Evolutionary conservation across 2,888 invertebrate genomes (phyloP).

Genomic region (Saturnia pavonia): DNA sequence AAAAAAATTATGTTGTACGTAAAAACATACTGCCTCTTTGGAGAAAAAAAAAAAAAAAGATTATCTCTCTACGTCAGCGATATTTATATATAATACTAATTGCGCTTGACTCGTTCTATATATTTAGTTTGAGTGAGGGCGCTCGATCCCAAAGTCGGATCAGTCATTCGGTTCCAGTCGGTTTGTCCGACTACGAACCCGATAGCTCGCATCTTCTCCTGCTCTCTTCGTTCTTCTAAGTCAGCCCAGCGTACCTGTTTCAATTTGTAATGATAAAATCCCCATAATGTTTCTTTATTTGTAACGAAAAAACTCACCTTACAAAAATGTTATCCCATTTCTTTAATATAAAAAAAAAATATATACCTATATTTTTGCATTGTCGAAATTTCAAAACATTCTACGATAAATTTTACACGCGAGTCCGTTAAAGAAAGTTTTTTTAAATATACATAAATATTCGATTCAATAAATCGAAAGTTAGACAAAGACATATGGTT

Average conservation of each 20-base stretch:
- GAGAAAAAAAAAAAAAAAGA: no score
- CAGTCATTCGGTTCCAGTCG: conserved; percentile 97
- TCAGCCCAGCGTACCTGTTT: conserved; percentile 98
- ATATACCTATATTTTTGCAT: background rate
- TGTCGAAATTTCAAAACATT: background rate
- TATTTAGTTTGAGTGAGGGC: conserved; percentile 97
- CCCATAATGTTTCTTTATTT: conserved; percentile 10
- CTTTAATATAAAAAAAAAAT: background rate
- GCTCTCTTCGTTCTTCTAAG: conserved; percentile 94
- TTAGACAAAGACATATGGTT: conserved; percentile 36
- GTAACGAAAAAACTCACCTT: conserved; percentile 20
- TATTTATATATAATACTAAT: conserved; percentile 22
- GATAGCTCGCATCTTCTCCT: conserved; percentile 95
- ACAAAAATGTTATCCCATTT: background rate
- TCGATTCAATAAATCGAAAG: conserved; percentile 5
- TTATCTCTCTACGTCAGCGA: no score
- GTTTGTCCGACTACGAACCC: conserved; percentile 99
- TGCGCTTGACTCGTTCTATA: conserved; percentile 84
- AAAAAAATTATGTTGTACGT: no score
- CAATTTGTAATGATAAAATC: conserved; percentile 69
- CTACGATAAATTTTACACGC: background rate
- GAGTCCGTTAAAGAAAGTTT: background rate
- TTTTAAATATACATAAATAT: background rate
- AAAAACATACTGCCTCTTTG: no score
- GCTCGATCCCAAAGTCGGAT: conserved; percentile 92